Base-by-base conservation (phyloP, 2,888 invertebrate genomes). In the Entomobrya multifasciata region DNA sequence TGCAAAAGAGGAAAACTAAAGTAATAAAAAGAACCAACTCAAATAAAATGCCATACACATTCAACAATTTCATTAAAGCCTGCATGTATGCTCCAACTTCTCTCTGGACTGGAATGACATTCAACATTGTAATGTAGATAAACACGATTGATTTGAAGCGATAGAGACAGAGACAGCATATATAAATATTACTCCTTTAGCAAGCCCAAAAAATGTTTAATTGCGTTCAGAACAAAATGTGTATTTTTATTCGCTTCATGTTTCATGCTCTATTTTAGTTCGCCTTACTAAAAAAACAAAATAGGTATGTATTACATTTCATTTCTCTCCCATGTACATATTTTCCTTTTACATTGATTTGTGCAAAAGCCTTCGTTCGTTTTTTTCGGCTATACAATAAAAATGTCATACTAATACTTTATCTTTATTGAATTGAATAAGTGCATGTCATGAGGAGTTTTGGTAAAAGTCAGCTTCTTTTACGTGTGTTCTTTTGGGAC, bases 371-470 rank as follows among this genome's bases (percentile, higher is more conserved):
- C 36, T 27, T 47, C 22, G 44, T 70, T n/a, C n/a, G n/a, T n/a
- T n/a, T n/a, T n/a, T n/a, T n/a, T n/a, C n/a, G n/a, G n/a, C n/a
- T 25, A 13, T 22, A 47, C 20, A 70, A 36, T 36, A 70, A 44
- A n/a, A 70, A 47, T 17, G 8, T 22, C 15, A 47, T 22, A 13
- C 22, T 44, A 70, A 47, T 49, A 49, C 30, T 47, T 72, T 49
- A 55, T 41, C 76, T 76, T 49, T 22, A 41, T 22, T 15, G 55
- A 41, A 76, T 76, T 57, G 22, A 49, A 36, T 74, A 70, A 44
- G 67, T 57, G 70, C 49, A 27, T 78, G 78, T 79, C 85, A 78
- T 60, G 74, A 76, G 74, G 65, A 62, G 62, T 86, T 67, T 44
- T 76, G 15, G 80, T 44, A 81, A 76, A 80, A 86, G 76, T 80